Evolutionary conservation across 2,888 invertebrate species (phyloP).

Genomic region (Mimumesa dahlbomi): DNA sequence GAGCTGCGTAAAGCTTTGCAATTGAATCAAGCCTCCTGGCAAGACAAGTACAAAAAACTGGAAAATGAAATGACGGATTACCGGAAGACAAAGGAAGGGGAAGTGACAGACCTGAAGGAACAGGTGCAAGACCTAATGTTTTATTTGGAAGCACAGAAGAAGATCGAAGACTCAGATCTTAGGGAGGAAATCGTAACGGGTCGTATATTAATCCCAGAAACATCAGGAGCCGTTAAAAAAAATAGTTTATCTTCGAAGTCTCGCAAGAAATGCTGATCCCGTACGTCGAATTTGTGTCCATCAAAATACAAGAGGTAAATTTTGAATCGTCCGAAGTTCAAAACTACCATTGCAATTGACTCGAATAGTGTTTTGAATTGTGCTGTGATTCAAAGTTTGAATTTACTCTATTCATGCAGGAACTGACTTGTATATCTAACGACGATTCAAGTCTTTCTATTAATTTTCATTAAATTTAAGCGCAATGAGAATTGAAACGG

Average conservation of each 20-base stretch:
- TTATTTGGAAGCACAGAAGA: constrained; percentile 93
- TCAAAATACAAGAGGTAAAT: too few species aligned
- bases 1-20: constrained; percentile 90
- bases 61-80: constrained; percentile 75
- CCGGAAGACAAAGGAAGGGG: constrained; percentile 81
- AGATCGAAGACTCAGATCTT: constrained; percentile 82
- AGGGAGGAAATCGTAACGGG: constrained; percentile 84
- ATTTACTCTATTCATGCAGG: too few species aligned
- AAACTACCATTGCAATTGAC: too few species aligned
- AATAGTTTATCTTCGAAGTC: constrained; percentile 55
- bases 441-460: too few species aligned
- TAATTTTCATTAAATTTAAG: too few species aligned
- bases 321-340: too few species aligned
- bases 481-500: too few species aligned
- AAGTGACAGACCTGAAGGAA: constrained; percentile 93
- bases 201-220: constrained; percentile 82
- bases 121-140: constrained; percentile 98
- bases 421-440: too few species aligned
- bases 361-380: too few species aligned
- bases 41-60: constrained; percentile 81
- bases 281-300: too few species aligned
- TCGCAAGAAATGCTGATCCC: constrained; percentile 67
- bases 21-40: constrained; percentile 88
- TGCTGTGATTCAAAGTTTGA: too few species aligned
- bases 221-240: constrained; percentile 47